Conservation (phyloP, 1,140 invertebrate genomes). For the Anoplolepis gracilipes region DNA sequence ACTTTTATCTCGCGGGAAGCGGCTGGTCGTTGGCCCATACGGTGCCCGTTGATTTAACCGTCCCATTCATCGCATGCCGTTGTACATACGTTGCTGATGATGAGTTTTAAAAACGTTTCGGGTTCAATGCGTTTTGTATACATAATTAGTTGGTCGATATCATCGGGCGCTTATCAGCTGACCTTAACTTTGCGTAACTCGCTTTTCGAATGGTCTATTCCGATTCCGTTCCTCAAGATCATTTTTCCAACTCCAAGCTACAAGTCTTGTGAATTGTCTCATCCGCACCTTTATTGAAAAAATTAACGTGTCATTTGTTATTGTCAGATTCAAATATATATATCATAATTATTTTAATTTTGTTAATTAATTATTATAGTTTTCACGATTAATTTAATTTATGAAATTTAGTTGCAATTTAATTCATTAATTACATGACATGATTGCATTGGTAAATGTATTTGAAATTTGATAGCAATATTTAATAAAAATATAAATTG, state of each 20-base stretch:
- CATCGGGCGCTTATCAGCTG: constrained; percentile 10
- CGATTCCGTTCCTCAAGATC: not conserved
- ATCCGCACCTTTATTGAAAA: not conserved
- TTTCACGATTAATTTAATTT: not conserved
- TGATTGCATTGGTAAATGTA: not conserved
- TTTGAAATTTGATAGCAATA: not conserved
- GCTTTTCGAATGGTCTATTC: not conserved
- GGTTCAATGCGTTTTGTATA: constrained; percentile 14
- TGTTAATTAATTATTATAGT: not conserved
- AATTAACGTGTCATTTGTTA: not conserved
- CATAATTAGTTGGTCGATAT: constrained; percentile 33
- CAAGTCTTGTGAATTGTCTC: not conserved
- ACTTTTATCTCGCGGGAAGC: constrained; percentile 78
- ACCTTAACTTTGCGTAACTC: not conserved
- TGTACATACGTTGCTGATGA: constrained; percentile 14
- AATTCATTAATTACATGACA: not conserved
- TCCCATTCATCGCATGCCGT: constrained; percentile 40
- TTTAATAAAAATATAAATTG: not conserved
- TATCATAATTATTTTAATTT: not conserved
- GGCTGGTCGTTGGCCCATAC: constrained; percentile 80
- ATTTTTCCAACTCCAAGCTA: not conserved
- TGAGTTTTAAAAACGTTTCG: constrained; percentile 27
- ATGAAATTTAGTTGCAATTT: not conserved
- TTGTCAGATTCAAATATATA: not conserved
- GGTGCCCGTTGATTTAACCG: constrained; percentile 62